Evolutionary conservation across 1,140 invertebrate genomes (phyloP).

Genomic region (Megalonaias nervosa): DNA sequence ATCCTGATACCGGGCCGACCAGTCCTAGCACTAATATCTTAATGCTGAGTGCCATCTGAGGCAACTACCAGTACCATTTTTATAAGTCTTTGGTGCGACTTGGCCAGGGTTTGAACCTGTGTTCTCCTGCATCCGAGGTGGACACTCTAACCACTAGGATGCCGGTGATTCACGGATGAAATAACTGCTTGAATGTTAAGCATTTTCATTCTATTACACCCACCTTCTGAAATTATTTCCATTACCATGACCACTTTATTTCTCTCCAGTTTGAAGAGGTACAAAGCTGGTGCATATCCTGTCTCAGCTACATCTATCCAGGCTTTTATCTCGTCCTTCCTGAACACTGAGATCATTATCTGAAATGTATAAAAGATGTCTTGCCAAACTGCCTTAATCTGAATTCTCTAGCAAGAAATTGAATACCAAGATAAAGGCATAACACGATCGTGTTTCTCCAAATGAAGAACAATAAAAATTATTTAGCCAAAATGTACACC

Average conservation of each 20-base stretch:
- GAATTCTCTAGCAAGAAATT: neutral
- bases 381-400: too few relatives aligned
- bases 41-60: too few relatives aligned
- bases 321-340: constrained; percentile 24
- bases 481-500: too few relatives aligned
- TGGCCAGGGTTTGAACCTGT: too few relatives aligned
- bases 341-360: constrained; percentile 35
- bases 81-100: too few relatives aligned
- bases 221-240: constrained; percentile 36
- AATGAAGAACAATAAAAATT: too few relatives aligned
- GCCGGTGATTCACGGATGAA: neutral
- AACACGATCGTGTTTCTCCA: neutral
- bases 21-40: too few relatives aligned
- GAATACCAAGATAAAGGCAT: neutral
- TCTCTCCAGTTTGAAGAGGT: constrained; percentile 26
- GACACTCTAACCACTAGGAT: too few relatives aligned
- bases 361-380: neutral
- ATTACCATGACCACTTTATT: constrained; percentile 30
- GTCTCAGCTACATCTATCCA: constrained; percentile 30
- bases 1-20: too few relatives aligned
- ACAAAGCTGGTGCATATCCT: constrained; percentile 26
- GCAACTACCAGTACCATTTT: too few relatives aligned
- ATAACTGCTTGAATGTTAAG: neutral
- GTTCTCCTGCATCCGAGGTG: too few relatives aligned
- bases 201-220: neutral